Percentiles rank a stretch among this genome's conserved stretches.
Evolutionary conservation across 2,888 invertebrate genomes (phyloP).

Genomic region (Marasmarcha lunaedactyla): DNA sequence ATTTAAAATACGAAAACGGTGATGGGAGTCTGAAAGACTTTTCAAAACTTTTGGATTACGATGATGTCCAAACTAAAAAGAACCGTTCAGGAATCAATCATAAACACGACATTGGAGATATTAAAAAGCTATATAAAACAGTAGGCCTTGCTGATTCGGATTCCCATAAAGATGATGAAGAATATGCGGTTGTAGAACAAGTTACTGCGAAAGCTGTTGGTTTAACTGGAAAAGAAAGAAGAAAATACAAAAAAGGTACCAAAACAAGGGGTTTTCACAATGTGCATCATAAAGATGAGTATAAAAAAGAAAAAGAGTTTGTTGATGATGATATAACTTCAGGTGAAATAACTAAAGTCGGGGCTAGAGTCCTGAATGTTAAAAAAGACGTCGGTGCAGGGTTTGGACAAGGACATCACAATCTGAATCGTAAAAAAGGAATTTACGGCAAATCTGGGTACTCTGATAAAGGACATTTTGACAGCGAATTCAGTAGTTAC

Average conservation of each 20-base stretch:
- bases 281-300: constrained; percentile 72
- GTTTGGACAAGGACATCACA: constrained; percentile 40
- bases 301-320: constrained; percentile 70
- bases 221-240: constrained; percentile 47
- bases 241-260: constrained; percentile 64
- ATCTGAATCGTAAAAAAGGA: constrained; percentile 51
- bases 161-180: constrained; percentile 40
- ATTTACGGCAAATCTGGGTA: constrained; percentile 57
- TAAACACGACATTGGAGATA: constrained; percentile 34
- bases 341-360: constrained; percentile 59
- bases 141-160: constrained; percentile 34
- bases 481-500: constrained; percentile 57
- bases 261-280: constrained; percentile 70
- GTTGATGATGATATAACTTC: constrained; percentile 68
- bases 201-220: constrained; percentile 44
- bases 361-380: constrained; percentile 55
- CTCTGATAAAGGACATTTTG: constrained; percentile 58
- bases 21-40: constrained; percentile 42
- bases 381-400: constrained; percentile 49
- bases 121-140: constrained; percentile 39
- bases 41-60: constrained; percentile 28
- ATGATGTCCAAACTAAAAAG: constrained; percentile 20
- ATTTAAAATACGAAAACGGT: constrained; percentile 39
- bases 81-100: constrained; percentile 31
- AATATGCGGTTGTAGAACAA: constrained; percentile 47